These are phyloP conservation scores for Drosophila mimetica DNA, from an alignment of 2,888 invertebrate genomes.

Conservation along the genomic window DNA sequence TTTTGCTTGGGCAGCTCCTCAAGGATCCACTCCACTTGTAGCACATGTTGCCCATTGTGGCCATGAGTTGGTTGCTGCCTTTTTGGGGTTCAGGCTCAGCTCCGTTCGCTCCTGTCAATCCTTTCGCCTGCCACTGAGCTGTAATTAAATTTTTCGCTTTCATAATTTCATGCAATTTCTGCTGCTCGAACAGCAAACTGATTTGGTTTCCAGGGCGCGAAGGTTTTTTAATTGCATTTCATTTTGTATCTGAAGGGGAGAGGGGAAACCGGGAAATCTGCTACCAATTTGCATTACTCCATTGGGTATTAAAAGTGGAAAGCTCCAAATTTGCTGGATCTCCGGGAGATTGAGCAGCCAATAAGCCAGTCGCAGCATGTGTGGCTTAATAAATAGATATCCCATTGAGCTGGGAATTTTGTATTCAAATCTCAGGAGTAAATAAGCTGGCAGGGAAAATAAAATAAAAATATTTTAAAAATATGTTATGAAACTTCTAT, in stretches of 20 bases:
- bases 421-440: too few relatives aligned
- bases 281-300: conserved; percentile 23
- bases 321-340: conserved; percentile 6
- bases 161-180: conserved; percentile 75
- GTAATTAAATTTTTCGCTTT: conserved; percentile 76
- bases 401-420: too few relatives aligned
- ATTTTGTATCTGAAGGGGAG: not conserved
- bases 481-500: too few relatives aligned
- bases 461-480: too few relatives aligned
- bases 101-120: conserved; percentile 1
- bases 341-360: conserved; percentile 17
- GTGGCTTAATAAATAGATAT: conserved; percentile 15
- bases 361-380: conserved; percentile 36
- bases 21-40: conserved; percentile 76
- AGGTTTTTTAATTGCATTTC: conserved; percentile 68
- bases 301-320: conserved; percentile 25
- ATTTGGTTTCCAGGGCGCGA: conserved; percentile 44
- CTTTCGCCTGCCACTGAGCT: conserved; percentile 49
- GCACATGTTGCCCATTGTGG: conserved; percentile 70
- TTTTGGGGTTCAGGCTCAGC: conserved; percentile 32
- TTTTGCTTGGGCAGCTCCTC: conserved; percentile 67
- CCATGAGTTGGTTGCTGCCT: conserved; percentile 17
- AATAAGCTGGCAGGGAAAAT: too few relatives aligned
- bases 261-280: conserved; percentile 3
- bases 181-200: too few relatives aligned